Evolutionary conservation across 2,113 vertebrate genomes (phyloP), one percentile per base, ranked within the genome.

Genomic region (Odontesthes bonariensis): DNA sequence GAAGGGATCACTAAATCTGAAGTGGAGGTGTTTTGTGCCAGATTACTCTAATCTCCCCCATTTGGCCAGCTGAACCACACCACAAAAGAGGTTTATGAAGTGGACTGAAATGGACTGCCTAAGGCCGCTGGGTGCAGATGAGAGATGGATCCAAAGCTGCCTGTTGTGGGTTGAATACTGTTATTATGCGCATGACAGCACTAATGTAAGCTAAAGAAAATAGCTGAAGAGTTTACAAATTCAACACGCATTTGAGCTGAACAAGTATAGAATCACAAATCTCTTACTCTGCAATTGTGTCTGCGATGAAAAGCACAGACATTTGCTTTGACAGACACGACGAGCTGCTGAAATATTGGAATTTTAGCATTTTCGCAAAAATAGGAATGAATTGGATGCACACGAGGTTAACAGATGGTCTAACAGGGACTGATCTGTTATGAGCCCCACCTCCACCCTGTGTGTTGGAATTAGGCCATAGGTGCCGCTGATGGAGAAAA

Each of bases 41-140:
- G 89, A 92, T 91, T 87, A 88, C 77, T 69, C 76, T 91, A 93
- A 93, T 93, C 90, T 81, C 20, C 64, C 64, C 52, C 80, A 81
- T 88, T 89, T 82, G 86, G 82, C 35, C 3, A 77, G 71, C 5
- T 77, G 79, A 85, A 54, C 23, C 65, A 11, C 5, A 47, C 10
- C 55, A 71, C 64, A 89, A 83, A 90, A 82, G n/a, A 85, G 85
- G 82, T 85, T 89, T 87, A 85, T 83, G 59, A 77, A 78, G 76
- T 51, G 66, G 59, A 71, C 46, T 75, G 62, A 82, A 84, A 73
- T 31, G 33, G 59, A 42, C 58, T 5, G 72, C 51, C 49, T 77
- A 71, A 73, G 73, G 27, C 70, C 61, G 22, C 27, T 1, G 66
- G 66, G 38, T 5, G 22, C 66, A 67, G 60, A 79, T 67, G 69